phyloP scores from a whole-genome alignment of 2,113 vertebrate species.

The Glaucomys volans region DNA sequence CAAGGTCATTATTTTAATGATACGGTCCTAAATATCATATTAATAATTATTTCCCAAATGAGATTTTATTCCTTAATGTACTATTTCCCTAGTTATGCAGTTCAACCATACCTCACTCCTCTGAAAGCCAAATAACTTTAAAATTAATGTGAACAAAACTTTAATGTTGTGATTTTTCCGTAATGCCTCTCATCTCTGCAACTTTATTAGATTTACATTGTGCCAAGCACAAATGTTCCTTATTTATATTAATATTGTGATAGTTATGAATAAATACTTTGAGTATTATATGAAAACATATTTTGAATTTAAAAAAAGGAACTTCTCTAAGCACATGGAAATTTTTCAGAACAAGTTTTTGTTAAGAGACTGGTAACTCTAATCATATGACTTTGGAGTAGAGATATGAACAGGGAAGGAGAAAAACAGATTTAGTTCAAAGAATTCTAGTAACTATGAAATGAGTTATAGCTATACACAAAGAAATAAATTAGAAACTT shows the following conservation, averaged over 20 bases:
- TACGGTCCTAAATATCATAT: neutral
- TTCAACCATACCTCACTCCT: neutral
- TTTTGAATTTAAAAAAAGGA: conserved; percentile 55
- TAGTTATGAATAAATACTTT: conserved; percentile 19
- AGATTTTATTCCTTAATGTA: neutral
- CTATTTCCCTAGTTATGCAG: neutral
- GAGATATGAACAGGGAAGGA: neutral
- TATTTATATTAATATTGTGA: neutral
- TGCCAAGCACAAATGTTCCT: neutral
- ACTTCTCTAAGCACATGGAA: neutral
- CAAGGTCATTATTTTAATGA: conserved; percentile 30
- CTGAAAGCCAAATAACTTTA: neutral
- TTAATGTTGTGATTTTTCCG: neutral
- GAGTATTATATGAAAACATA: neutral
- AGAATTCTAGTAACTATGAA: conserved; percentile 44
- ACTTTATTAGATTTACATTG: neutral
- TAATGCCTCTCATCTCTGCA: neutral
- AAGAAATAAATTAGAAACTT: neutral
- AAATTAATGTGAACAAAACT: neutral
- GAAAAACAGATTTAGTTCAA: conserved; percentile 34
- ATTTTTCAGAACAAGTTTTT: neutral
- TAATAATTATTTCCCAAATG: neutral
- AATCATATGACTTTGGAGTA: conserved; percentile 10
- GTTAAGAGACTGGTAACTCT: conserved; percentile 52
- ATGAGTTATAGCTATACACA: neutral